Evolutionary conservation across 2,797 vertebrate species (phyloP).

Genomic region (Phataginus tricuspis): DNA sequence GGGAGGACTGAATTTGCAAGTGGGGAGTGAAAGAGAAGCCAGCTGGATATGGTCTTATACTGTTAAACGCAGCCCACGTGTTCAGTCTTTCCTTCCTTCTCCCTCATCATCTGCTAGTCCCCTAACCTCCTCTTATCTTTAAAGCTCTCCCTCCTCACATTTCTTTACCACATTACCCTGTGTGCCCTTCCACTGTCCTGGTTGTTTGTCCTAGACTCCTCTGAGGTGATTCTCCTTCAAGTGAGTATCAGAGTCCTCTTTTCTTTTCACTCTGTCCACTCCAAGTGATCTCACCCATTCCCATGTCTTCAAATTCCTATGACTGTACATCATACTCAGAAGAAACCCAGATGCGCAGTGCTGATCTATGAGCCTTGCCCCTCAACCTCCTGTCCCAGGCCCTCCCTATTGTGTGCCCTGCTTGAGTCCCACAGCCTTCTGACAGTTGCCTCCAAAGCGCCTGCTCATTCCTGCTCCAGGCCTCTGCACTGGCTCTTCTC

Average conservation of each 20-base stretch:
- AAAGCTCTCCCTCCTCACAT: background rate
- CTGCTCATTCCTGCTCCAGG: background rate
- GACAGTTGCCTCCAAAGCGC: background rate
- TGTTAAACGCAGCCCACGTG: background rate
- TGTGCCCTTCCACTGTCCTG: background rate
- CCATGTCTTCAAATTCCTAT: background rate
- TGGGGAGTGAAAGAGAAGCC: background rate
- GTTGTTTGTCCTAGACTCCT: background rate
- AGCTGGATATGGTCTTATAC: background rate
- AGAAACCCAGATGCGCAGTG: background rate
- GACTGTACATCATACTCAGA: background rate
- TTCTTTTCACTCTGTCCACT: background rate
- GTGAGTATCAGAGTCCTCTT: background rate
- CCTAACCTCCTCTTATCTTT: background rate
- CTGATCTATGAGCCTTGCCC: background rate
- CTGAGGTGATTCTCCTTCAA: background rate
- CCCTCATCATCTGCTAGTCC: background rate
- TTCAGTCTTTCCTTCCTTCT: background rate
- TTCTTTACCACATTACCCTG: background rate
- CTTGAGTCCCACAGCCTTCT: background rate
- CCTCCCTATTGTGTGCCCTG: background rate
- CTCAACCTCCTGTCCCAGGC: background rate
- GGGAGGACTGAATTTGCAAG: background rate
- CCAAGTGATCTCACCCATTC: background rate
- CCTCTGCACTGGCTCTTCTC: background rate